Conservation (phyloP, 2,113 vertebrate species). For the Gobius niger region DNA sequence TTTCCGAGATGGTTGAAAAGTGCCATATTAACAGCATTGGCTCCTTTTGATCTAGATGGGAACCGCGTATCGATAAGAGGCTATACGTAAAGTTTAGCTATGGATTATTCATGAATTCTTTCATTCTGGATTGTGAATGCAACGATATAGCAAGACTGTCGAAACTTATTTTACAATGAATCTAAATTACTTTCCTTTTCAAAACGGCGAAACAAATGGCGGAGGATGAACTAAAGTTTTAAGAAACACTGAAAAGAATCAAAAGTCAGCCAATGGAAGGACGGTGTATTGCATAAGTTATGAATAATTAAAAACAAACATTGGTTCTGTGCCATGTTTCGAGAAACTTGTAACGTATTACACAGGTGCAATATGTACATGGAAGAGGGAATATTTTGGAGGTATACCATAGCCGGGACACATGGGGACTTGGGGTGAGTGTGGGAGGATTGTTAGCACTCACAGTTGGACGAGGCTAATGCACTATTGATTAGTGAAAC, state of each 20-base stretch:
- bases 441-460: constrained; percentile 39
- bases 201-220: background rate
- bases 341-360: too few species aligned
- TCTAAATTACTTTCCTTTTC: background rate
- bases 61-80: too few species aligned
- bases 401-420: constrained; percentile 27
- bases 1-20: too few species aligned
- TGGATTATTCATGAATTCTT: too few species aligned
- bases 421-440: constrained; percentile 38
- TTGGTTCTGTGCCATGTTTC: too few species aligned
- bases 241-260: background rate
- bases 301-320: too few species aligned
- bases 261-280: background rate
- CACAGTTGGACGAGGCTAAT: constrained; percentile 47
- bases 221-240: background rate
- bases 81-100: too few species aligned
- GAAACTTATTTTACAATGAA: background rate
- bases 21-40: too few species aligned
- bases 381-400: constrained; percentile 7
- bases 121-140: too few species aligned
- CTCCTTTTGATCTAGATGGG: too few species aligned
- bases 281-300: background rate
- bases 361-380: too few species aligned
- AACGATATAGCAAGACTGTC: background rate
- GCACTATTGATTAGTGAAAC: constrained; percentile 61